These are phyloP conservation scores for Spodoptera picta DNA, from an alignment of 2,888 invertebrate species.

Conservation along the genomic window DNA sequence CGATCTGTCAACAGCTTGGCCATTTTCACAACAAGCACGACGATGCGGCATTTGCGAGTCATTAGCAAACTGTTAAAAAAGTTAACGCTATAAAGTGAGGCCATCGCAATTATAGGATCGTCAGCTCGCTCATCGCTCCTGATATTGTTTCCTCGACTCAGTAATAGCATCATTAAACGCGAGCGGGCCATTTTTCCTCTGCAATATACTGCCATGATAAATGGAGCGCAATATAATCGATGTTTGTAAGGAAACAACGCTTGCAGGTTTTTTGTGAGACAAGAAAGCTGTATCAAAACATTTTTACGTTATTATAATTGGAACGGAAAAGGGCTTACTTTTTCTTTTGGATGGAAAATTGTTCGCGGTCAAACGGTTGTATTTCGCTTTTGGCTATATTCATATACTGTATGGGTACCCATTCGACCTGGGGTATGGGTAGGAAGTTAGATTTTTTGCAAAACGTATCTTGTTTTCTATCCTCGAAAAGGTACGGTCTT, in stretches of 20 bases:
- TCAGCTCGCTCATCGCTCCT: constrained; percentile 43
- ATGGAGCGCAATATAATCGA: constrained; percentile 64
- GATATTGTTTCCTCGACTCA: constrained; percentile 62
- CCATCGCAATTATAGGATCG: constrained; percentile 54
- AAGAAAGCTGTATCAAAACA: constrained; percentile 9
- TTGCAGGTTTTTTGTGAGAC: constrained; percentile 33
- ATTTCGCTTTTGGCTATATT: too few species aligned
- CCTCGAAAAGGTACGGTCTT: too few species aligned
- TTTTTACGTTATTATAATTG: constrained; percentile 24
- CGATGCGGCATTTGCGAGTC: constrained; percentile 20
- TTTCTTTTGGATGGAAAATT: neutral
- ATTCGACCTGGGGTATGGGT: too few species aligned
- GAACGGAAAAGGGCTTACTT: neutral
- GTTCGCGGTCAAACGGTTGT: too few species aligned
- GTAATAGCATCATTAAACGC: constrained; percentile 71
- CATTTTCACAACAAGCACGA: constrained; percentile 29
- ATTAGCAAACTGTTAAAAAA: constrained; percentile 49
- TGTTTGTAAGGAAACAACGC: constrained; percentile 52
- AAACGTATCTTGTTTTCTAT: too few species aligned
- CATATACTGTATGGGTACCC: too few species aligned
- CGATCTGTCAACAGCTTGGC: constrained; percentile 29
- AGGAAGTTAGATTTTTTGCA: too few species aligned
- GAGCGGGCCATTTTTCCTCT: constrained; percentile 56
- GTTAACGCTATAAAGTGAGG: constrained; percentile 32
- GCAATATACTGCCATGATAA: constrained; percentile 63